These are phyloP conservation scores for Catharus fuscescens DNA, from an alignment of 2,113 vertebrate species.

Conservation along the genomic window DNA sequence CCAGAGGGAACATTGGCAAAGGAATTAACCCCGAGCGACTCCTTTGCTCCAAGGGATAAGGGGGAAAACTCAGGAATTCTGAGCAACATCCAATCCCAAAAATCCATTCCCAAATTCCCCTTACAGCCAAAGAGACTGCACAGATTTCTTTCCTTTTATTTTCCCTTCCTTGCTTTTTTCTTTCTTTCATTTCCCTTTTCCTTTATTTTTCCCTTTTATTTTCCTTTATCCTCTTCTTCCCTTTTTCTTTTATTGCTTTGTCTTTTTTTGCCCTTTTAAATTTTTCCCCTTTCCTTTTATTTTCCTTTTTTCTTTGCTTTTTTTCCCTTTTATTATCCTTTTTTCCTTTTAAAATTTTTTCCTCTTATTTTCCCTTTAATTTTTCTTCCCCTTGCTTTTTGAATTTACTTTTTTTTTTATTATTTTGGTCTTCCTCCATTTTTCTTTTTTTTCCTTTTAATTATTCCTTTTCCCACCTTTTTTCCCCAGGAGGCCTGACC, in stretches of 20 bases:
- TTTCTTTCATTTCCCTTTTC: no score
- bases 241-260: no score
- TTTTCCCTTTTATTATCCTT: not conserved
- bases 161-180: not conserved
- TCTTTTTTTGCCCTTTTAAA: no score
- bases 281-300: no score
- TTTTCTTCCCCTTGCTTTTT: not conserved
- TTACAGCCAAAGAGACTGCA: accelerated
- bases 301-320: not conserved
- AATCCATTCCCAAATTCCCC: not conserved
- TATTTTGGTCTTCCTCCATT: not conserved
- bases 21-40: not conserved
- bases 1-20: not conserved
- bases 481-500: not conserved
- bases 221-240: no score
- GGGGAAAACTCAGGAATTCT: not conserved
- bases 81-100: not conserved
- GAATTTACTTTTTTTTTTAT: not conserved
- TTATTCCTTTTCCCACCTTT: not conserved
- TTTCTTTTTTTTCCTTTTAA: not conserved
- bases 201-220: no score
- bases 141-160: not conserved
- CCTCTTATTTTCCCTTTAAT: not conserved
- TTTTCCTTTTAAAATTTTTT: no score
- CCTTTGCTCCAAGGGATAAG: no score